phyloP scores from a whole-genome alignment of 1,140 invertebrate genomes.

The Heliconius hermathena region DNA sequence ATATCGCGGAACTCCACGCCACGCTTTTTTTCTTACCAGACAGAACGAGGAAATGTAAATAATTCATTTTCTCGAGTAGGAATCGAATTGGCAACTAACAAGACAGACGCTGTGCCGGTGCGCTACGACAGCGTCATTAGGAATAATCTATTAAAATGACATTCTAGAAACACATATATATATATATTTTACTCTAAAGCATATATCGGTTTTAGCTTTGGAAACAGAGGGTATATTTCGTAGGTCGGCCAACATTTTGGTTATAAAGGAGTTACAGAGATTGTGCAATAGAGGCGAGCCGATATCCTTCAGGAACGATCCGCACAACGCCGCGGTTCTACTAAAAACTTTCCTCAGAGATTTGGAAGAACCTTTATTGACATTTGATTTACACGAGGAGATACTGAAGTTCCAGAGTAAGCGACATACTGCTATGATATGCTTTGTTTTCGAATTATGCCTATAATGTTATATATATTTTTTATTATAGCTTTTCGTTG shows the following conservation, averaged over 20 bases:
- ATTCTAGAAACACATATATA: no score
- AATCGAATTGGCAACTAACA: no score
- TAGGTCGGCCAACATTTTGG: constrained; percentile 91
- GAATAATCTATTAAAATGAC: no score
- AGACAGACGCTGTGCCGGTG: no score
- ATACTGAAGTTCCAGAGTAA: constrained; percentile 95
- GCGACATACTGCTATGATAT: constrained; percentile 35
- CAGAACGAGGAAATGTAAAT: no score
- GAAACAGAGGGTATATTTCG: constrained; percentile 98
- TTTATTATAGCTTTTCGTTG: no score
- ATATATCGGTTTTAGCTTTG: constrained; percentile 84
- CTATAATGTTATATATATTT: no score
- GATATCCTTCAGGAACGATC: constrained; percentile 78
- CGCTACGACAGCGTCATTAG: no score
- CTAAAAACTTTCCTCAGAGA: constrained; percentile 97
- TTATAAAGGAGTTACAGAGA: constrained; percentile 92
- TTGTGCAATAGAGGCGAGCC: constrained; percentile 92
- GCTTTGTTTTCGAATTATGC: neutral
- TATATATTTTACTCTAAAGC: neutral
- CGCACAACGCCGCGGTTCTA: constrained; percentile 91
- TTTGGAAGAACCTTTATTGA: constrained; percentile 95
- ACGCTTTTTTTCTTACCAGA: no score
- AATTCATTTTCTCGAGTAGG: no score
- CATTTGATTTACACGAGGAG: constrained; percentile 97
- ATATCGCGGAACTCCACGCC: no score